A percentile compares a stretch with the other conserved stretches of the same genome.
Conservation (phyloP, 2,888 invertebrate species). For the Drosophila parthenogenetica region DNA sequence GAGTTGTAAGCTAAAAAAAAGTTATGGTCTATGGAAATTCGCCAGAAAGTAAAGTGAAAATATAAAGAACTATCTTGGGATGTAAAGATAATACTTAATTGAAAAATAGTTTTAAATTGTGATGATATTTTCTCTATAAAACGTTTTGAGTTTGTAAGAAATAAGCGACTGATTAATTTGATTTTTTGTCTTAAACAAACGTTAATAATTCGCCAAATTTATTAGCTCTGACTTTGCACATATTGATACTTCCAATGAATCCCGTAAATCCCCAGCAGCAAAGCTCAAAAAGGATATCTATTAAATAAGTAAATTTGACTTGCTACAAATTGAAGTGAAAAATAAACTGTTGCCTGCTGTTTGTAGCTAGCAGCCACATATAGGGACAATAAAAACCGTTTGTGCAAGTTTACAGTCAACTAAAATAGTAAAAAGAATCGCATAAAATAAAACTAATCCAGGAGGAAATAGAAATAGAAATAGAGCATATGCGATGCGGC, state of each 20-base stretch:
- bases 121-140: no score
- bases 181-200: neutral
- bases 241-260: neutral
- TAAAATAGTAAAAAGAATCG: conserved; percentile 13
- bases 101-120: no score
- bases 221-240: neutral
- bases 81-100: no score
- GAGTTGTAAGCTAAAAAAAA: conserved; percentile 12
- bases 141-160: no score
- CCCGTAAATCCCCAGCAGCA: neutral
- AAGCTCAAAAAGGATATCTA: conserved; percentile 6
- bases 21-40: neutral
- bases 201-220: neutral
- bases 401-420: conserved; percentile 30
- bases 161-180: no score
- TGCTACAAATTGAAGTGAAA: conserved; percentile 2
- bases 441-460: conserved; percentile 48
- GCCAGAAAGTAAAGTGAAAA: neutral
- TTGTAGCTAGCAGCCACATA: neutral
- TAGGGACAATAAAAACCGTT: conserved; percentile 15
- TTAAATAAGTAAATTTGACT: conserved; percentile 11
- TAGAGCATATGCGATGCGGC: conserved; percentile 46
- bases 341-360: conserved; percentile 7
- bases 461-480: conserved; percentile 43
- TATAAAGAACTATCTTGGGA: no score